Conservation (phyloP, 2,113 vertebrate genomes). For the Ptychochromis oligacanthus region DNA sequence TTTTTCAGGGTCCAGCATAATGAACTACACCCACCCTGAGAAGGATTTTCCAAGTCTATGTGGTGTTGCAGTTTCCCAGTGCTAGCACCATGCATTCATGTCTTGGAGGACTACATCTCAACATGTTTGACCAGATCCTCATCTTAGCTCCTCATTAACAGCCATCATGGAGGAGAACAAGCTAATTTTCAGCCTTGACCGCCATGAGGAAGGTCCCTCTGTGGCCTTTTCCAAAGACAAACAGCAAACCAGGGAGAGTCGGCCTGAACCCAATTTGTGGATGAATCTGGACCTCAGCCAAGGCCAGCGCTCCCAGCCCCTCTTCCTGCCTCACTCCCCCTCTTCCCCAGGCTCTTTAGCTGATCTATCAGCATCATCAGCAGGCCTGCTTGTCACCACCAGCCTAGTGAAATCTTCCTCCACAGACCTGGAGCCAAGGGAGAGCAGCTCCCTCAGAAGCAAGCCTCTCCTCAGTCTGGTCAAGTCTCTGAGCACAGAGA, state of each 20-base stretch:
- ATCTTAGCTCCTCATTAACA: constrained; percentile 23
- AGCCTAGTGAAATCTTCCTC: constrained; percentile 91
- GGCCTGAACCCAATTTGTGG: constrained; percentile 39
- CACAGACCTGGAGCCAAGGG: constrained; percentile 87
- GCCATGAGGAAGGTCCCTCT: constrained; percentile 56
- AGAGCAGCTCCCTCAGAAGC: constrained; percentile 75
- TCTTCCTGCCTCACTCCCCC: constrained; percentile 46
- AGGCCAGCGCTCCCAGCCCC: constrained; percentile 33
- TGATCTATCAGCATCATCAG: constrained; percentile 66
- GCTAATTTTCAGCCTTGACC: constrained; percentile 69
- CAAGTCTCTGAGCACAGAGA: constrained; percentile 81
- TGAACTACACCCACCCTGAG: not conserved
- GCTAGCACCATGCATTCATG: not conserved
- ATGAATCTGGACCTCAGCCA: constrained; percentile 62
- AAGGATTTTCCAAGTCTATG: not conserved
- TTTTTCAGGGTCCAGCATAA: constrained; percentile 34
- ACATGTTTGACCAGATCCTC: constrained; percentile 15
- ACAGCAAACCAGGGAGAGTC: constrained; percentile 9
- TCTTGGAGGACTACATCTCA: not conserved
- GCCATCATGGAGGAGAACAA: constrained; percentile 68
- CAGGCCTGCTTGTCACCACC: constrained; percentile 59
- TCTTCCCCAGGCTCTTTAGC: constrained; percentile 76
- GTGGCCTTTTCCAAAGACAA: constrained; percentile 74
- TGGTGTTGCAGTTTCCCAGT: not conserved
- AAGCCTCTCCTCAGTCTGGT: constrained; percentile 79